These are phyloP conservation scores for Pterophyllum scalare DNA, from an alignment of 2,113 vertebrate genomes.

Conservation along the genomic window DNA sequence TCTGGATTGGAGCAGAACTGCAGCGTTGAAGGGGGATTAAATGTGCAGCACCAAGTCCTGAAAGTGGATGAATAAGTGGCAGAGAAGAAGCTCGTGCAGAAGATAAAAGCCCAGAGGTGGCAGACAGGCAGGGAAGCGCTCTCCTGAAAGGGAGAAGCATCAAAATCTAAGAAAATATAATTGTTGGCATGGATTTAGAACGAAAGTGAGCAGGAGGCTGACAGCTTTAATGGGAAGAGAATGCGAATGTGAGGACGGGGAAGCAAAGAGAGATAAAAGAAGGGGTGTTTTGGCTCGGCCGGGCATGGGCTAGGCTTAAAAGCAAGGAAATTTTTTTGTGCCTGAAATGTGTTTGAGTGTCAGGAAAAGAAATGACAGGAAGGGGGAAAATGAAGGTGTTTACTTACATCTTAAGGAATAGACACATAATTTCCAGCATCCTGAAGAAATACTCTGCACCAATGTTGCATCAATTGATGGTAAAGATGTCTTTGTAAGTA, in stretches of 20 bases:
- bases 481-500: not conserved
- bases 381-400: not conserved
- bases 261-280: not conserved
- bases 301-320: not conserved
- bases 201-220: slow-evolving; percentile 6
- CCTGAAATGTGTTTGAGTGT: not conserved
- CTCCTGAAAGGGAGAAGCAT: not conserved
- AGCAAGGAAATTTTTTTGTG: not conserved
- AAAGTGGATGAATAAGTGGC: not conserved
- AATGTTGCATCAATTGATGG: not conserved
- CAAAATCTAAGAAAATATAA: slow-evolving; percentile 41
- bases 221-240: slow-evolving; percentile 36
- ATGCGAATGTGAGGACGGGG: slow-evolving; percentile 18
- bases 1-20: not conserved
- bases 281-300: not conserved
- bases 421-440: not conserved
- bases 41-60: not conserved
- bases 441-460: not conserved
- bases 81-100: not conserved
- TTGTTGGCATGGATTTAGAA: slow-evolving; percentile 33
- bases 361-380: not conserved
- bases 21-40: not conserved
- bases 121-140: not conserved
- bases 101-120: slow-evolving; percentile 3
- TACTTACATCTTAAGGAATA: too few relatives aligned